A percentile compares a stretch with the other conserved stretches of the same genome.
Evolutionary conservation across 2,797 vertebrate species (phyloP).

Genomic region (Taenioides sp.): DNA sequence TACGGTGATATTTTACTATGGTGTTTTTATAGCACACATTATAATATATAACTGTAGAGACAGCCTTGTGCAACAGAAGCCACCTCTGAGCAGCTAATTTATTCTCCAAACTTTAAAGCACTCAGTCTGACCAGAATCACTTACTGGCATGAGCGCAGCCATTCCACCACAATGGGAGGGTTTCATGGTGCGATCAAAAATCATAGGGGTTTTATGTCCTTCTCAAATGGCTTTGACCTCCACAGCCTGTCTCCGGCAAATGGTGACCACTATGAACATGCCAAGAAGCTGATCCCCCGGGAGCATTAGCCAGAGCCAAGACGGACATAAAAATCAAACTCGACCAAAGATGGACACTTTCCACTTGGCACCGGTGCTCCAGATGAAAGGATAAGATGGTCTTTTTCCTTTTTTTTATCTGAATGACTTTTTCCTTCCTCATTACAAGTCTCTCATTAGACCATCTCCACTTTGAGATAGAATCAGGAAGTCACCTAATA

Average conservation of each 20-base stretch:
- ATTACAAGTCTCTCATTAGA: slow-evolving; percentile 63
- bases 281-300: slow-evolving; percentile 66
- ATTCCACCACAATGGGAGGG: slow-evolving; percentile 56
- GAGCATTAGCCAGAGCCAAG: slow-evolving; percentile 62
- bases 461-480: slow-evolving; percentile 49
- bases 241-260: slow-evolving; percentile 65
- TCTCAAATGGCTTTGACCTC: slow-evolving; percentile 77
- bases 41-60: too few species aligned
- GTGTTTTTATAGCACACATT: not conserved
- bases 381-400: slow-evolving; percentile 52
- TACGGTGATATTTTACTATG: too few species aligned
- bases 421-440: slow-evolving; percentile 45
- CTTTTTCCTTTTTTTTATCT: slow-evolving; percentile 22
- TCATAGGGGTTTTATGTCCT: slow-evolving; percentile 70
- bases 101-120: slow-evolving; percentile 32
- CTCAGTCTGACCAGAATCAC: slow-evolving; percentile 38
- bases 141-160: slow-evolving; percentile 43
- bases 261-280: slow-evolving; percentile 70
- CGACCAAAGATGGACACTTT: slow-evolving; percentile 64
- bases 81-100: slow-evolving; percentile 9
- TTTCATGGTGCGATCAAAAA: slow-evolving; percentile 69
- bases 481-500: slow-evolving; percentile 55
- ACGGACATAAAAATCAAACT: slow-evolving; percentile 61
- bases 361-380: slow-evolving; percentile 59
- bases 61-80: slow-evolving; percentile 1